These are phyloP conservation scores for Anthonomus grandis DNA, from an alignment of 1,140 invertebrate genomes.

Conservation along the genomic window DNA sequence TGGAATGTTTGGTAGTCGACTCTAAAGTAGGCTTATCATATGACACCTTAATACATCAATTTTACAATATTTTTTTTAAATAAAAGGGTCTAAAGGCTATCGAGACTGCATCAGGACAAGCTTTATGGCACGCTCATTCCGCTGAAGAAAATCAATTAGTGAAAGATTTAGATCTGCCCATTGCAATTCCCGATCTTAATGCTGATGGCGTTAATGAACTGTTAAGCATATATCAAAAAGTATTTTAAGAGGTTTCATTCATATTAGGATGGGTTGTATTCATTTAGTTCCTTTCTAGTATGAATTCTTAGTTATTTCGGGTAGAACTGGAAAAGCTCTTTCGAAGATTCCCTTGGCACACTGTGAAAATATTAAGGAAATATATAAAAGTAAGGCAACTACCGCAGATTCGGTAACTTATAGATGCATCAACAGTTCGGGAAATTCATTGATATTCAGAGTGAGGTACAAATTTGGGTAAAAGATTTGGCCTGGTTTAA, in stretches of 20 bases:
- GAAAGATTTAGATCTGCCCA: constrained; percentile 61
- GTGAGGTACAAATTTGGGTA: neutral
- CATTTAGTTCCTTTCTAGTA: constrained; percentile 6
- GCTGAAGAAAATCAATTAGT: constrained; percentile 32
- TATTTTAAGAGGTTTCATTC: neutral
- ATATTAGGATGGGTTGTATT: neutral
- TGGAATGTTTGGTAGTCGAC: constrained; percentile 70
- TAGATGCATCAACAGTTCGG: constrained; percentile 4
- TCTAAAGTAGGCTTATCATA: constrained; percentile 45
- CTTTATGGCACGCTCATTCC: constrained; percentile 63
- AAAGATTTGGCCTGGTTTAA: neutral
- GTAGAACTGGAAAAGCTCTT: constrained; percentile 25
- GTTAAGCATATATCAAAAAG: constrained; percentile 56
- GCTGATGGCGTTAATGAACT: constrained; percentile 67
- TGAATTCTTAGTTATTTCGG: constrained; percentile 26
- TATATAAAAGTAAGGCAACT: neutral
- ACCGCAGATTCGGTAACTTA: neutral
- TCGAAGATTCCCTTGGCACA: constrained; percentile 19
- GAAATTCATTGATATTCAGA: neutral
- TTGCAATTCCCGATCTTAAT: constrained; percentile 68
- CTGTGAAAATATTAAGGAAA: constrained; percentile 10
- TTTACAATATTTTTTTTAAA: neutral
- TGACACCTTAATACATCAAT: neutral
- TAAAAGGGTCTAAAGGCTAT: constrained; percentile 62
- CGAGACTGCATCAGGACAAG: constrained; percentile 63